Conservation (phyloP, 1,140 invertebrate genomes). For the Hydropsyche tenuis region DNA sequence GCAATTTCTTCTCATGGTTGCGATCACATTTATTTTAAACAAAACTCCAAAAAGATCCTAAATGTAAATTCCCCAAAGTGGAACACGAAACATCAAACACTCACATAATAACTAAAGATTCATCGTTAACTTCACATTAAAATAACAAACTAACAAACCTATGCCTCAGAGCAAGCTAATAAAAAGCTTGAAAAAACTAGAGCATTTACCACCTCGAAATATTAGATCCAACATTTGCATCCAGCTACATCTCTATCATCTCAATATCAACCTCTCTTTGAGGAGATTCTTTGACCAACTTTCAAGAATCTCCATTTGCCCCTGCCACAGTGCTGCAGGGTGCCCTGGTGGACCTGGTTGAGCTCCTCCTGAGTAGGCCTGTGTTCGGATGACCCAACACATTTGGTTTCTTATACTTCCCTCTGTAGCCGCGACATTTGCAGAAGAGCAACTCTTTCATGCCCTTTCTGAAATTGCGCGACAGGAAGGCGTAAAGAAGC, state of each 20-base stretch:
- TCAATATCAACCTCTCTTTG: conserved; percentile 16
- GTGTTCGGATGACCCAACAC: conserved; percentile 55
- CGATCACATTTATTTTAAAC: too few relatives aligned
- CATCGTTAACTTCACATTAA: too few relatives aligned
- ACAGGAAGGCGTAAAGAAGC: conserved; percentile 83
- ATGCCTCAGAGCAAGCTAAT: too few relatives aligned
- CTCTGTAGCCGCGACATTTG: conserved; percentile 55
- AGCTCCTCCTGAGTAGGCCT: conserved; percentile 56
- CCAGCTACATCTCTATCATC: conserved; percentile 39
- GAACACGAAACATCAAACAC: too few relatives aligned
- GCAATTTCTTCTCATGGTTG: too few relatives aligned
- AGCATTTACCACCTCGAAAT: too few relatives aligned
- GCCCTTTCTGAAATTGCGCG: conserved; percentile 75
- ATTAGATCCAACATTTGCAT: too few relatives aligned
- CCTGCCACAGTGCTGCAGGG: conserved; percentile 62
- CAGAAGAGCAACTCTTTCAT: conserved; percentile 73
- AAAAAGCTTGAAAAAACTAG: too few relatives aligned
- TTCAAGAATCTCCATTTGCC: conserved; percentile 61
- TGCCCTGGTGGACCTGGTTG: conserved; percentile 59
- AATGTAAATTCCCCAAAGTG: too few relatives aligned
- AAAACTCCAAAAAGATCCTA: too few relatives aligned
- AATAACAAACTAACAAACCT: too few relatives aligned
- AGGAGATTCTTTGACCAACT: conserved; percentile 55
- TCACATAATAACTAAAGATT: too few relatives aligned
- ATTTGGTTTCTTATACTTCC: conserved; percentile 58